These are phyloP conservation scores for Villa cingulata DNA, from an alignment of 2,888 invertebrate species.

Conservation along the genomic window DNA sequence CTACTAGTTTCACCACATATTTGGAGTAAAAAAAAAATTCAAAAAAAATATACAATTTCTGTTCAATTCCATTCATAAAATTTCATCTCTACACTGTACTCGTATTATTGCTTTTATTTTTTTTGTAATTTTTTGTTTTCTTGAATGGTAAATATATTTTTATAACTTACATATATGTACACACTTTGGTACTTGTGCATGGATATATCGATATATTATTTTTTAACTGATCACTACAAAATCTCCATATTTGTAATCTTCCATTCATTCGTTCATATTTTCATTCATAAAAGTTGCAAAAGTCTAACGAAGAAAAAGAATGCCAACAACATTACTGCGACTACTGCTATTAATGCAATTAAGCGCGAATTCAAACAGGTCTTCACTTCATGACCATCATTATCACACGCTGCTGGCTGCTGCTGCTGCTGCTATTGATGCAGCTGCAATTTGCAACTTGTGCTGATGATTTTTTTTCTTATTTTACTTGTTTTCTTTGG, in stretches of 20 bases:
- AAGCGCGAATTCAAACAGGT: constrained; percentile 6
- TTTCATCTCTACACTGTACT: background rate
- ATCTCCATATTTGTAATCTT: background rate
- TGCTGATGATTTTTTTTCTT: no score
- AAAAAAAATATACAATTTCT: background rate
- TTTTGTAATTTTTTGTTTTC: no score
- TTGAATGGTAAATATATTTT: no score
- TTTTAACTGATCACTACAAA: background rate
- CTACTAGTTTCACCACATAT: background rate
- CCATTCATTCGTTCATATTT: constrained; percentile 9
- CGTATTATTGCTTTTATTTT: no score
- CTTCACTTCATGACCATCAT: background rate
- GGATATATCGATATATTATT: no score
- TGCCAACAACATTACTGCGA: background rate
- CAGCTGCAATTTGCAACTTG: no score
- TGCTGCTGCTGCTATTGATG: no score
- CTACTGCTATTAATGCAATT: constrained; percentile 1
- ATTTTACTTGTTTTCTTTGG: no score
- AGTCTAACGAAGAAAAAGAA: constrained; percentile 7
- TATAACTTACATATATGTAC: no score
- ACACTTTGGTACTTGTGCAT: no score
- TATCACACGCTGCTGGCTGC: no score
- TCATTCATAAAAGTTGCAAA: constrained; percentile 11
- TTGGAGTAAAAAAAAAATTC: background rate
- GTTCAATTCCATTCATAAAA: background rate